Base-by-base conservation (phyloP, 2,113 vertebrate species). In the Poeciliopsis turrubarensis region DNA sequence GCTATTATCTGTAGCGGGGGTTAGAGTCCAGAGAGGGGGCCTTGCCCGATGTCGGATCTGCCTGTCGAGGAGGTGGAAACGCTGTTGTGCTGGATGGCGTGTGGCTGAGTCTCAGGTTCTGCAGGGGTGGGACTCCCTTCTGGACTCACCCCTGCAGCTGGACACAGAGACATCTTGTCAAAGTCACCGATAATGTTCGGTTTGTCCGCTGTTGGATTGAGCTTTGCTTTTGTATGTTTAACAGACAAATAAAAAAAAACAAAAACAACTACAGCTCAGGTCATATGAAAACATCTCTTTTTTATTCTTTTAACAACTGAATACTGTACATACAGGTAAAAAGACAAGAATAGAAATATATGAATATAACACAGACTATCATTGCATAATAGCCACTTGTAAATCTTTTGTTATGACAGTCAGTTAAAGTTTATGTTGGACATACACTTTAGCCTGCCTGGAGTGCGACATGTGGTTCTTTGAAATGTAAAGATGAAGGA, bases 1-100 rank as follows among this genome's bases (percentile, higher is more conserved):
- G 60, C 39, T 83, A 75, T 69, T 47, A 71, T 64, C 30, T 74
- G 5, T 26, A 51, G 12, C 65, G 6, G 15, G 68, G 60, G 70
- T 60, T 87, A 90, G 82, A 91, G 91, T 95, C 95, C 94, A 89
- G 95, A 94, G 27, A 94, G 94, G 92, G 95, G 95, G 73, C 93
- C 94, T 83, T 94, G 95, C 70, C 94, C 92, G 65, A 91, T 93
- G 89, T 95, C 95, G 79, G 96, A 95, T 80, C 95, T 95, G 87
- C 95, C 93, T 0, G 95, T 86, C 0, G 95, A 96, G 81, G 97
- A 98, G 74, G 97, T 97, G 14, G 96, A 98, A 89, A 99, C 95
- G 91, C 96, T 97, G 93, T 97, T 97, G 94, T 98, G 96, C 90
- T 99, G 97, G 92, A 98, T 95, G 89, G 96, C 96, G 82, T 96